phyloP scores from a whole-genome alignment of 2,888 invertebrate genomes.

The Zele albiditarsus region DNA sequence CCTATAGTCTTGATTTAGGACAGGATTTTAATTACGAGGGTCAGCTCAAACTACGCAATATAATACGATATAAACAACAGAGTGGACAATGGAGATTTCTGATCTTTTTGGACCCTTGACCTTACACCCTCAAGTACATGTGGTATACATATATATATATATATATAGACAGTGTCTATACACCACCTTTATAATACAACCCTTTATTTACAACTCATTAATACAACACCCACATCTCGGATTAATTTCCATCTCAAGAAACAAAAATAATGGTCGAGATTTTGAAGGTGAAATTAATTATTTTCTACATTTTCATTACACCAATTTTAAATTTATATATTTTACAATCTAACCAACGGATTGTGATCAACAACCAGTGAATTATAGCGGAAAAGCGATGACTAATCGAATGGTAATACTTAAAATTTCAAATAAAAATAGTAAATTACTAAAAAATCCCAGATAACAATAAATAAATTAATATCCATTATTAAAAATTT shows the following conservation, averaged over 20 bases:
- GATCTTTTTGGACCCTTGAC: neutral
- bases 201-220: constrained; percentile 19
- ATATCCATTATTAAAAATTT: too few species aligned
- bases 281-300: too few species aligned
- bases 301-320: too few species aligned
- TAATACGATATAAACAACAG: neutral
- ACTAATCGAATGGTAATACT: too few species aligned
- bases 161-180: neutral
- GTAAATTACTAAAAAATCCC: too few species aligned
- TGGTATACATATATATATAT: neutral
- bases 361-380: too few species aligned
- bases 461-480: too few species aligned
- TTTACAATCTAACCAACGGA: too few species aligned
- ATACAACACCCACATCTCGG: neutral
- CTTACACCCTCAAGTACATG: neutral
- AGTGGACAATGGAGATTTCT: neutral
- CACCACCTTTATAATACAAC: neutral
- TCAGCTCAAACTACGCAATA: constrained; percentile 49
- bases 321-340: too few species aligned
- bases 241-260: neutral
- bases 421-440: too few species aligned
- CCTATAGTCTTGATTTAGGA: constrained; percentile 68
- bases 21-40: constrained; percentile 70
- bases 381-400: too few species aligned
- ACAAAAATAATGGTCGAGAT: neutral